Evolutionary conservation across 1,140 invertebrate genomes (phyloP).

Genomic region (Colletes latitarsis): DNA sequence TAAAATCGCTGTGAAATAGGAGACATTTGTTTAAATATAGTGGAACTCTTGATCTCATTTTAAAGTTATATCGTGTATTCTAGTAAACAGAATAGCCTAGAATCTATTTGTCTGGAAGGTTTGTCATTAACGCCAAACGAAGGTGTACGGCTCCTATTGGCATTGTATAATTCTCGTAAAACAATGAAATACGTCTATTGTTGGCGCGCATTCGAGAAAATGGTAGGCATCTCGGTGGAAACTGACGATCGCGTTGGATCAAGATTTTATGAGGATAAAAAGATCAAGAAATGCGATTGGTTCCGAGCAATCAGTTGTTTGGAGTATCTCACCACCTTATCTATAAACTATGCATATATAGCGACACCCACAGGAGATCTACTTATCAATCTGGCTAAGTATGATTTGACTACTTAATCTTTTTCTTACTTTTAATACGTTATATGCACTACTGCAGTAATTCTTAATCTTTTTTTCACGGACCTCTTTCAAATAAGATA

Average conservation of each 20-base stretch:
- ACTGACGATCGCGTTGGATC: slow-evolving; percentile 13
- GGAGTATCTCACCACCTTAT: slow-evolving; percentile 53
- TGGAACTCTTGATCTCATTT: not conserved
- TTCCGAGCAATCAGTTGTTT: slow-evolving; percentile 54
- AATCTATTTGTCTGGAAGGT: slow-evolving; percentile 58
- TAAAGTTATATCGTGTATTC: slow-evolving; percentile 9
- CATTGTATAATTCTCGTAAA: slow-evolving; percentile 57
- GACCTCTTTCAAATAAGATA: no score
- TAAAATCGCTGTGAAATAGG: not conserved
- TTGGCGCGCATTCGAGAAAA: slow-evolving; percentile 59
- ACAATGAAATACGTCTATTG: slow-evolving; percentile 59
- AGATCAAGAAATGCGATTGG: slow-evolving; percentile 51
- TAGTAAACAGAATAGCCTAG: slow-evolving; percentile 42
- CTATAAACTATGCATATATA: slow-evolving; percentile 60
- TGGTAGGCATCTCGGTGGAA: slow-evolving; percentile 30
- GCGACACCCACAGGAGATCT: slow-evolving; percentile 60
- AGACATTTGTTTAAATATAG: not conserved
- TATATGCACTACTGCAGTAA: not conserved
- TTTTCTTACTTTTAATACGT: not conserved
- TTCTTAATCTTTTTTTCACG: not conserved
- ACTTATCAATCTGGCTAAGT: slow-evolving; percentile 57
- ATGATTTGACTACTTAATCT: slow-evolving; percentile 5
- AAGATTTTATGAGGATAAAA: slow-evolving; percentile 25
- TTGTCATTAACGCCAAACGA: slow-evolving; percentile 51
- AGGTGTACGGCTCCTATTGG: slow-evolving; percentile 51